These are phyloP conservation scores for Ernsta delagoae DNA, from an alignment of 2,888 invertebrate species.

Conservation along the genomic window DNA sequence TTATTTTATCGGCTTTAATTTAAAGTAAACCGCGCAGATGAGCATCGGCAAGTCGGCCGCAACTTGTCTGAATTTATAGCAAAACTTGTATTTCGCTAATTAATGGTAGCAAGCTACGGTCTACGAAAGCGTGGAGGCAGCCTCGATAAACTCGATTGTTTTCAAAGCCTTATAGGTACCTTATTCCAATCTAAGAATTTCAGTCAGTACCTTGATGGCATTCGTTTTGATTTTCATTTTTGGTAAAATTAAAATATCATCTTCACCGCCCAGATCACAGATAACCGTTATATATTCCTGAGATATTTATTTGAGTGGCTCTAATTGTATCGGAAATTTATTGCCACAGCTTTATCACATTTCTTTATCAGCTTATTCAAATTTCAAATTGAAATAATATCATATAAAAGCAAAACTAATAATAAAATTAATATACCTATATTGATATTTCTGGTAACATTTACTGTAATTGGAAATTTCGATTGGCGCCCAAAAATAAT, in stretches of 20 bases:
- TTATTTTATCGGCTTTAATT: constrained; percentile 82
- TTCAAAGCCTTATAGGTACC: no score
- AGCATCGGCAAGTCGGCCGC: constrained; percentile 64
- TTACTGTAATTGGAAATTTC: not conserved
- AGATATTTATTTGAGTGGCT: no score
- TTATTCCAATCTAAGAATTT: no score
- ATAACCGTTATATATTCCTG: no score
- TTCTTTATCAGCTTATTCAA: not conserved
- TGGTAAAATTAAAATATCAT: no score
- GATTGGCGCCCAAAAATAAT: not conserved
- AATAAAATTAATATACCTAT: not conserved
- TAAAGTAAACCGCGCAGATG: constrained; percentile 64
- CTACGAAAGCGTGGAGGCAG: no score
- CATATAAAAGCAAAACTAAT: no score
- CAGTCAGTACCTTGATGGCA: no score
- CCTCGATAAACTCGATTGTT: no score
- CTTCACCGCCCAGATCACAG: no score
- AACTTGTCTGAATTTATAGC: constrained; percentile 79
- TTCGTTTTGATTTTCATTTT: no score
- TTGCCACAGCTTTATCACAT: not conserved
- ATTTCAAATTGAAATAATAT: not conserved
- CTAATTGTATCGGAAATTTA: not conserved
- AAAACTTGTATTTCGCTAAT: constrained; percentile 81
- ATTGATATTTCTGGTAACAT: not conserved
- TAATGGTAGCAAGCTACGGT: constrained; percentile 67